Conservation (phyloP, 2,888 invertebrate species). For the Sminthurinus aureus region DNA sequence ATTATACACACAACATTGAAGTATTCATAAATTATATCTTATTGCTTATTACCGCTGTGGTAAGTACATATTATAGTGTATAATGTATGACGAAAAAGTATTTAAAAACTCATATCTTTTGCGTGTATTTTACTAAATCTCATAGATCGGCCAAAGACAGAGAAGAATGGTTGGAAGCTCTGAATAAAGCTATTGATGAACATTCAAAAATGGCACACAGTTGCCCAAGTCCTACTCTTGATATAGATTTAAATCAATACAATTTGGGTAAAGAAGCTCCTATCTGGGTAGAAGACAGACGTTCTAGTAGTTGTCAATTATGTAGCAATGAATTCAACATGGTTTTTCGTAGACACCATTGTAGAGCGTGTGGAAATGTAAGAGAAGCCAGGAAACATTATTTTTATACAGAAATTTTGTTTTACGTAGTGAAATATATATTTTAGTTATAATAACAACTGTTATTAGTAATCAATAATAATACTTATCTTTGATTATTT, state of each 20-base stretch:
- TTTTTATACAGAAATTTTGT: too few relatives aligned
- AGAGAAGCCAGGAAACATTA: background rate
- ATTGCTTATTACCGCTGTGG: too few relatives aligned
- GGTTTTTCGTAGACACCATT: conserved; percentile 73
- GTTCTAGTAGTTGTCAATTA: conserved; percentile 72
- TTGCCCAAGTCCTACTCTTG: background rate
- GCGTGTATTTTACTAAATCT: conserved; percentile 14
- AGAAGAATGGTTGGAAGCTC: conserved; percentile 66
- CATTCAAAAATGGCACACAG: conserved; percentile 59
- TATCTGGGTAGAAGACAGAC: conserved; percentile 69
- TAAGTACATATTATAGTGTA: too few relatives aligned
- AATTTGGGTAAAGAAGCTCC: conserved; percentile 65
- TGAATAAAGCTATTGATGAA: conserved; percentile 65
- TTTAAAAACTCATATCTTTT: conserved; percentile 1
- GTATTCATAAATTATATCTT: too few relatives aligned
- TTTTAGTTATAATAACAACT: background rate
- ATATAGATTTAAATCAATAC: conserved; percentile 4
- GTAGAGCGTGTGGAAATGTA: conserved; percentile 71
- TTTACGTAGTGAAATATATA: too few relatives aligned
- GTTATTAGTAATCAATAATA: background rate
- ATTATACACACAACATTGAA: too few relatives aligned
- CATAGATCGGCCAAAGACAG: conserved; percentile 65
- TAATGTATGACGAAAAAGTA: too few relatives aligned
- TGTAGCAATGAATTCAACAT: conserved; percentile 72
- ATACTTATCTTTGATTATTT: conserved; percentile 2